Conservation (phyloP, 2,113 vertebrate species). For the Menura novaehollandiae region DNA sequence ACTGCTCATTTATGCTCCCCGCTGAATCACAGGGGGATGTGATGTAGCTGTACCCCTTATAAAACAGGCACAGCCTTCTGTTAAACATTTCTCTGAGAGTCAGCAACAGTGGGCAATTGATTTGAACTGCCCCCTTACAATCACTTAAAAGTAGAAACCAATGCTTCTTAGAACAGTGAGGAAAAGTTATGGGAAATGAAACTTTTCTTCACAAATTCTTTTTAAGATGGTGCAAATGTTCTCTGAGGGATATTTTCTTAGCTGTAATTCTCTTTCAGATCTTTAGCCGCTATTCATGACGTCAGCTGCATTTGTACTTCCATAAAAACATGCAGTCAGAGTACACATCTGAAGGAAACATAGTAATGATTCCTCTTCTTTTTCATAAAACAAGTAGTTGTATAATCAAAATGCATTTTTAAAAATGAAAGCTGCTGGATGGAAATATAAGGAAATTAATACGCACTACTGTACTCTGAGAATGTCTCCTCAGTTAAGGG, state of each 20-base stretch:
- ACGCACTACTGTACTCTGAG: background rate
- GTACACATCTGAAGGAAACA: background rate
- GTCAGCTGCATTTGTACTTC: background rate
- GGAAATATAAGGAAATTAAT: background rate
- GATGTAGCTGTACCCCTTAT: background rate
- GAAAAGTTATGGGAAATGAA: rapidly evolving
- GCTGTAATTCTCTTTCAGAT: background rate
- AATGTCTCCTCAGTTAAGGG: background rate
- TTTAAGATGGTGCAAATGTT: background rate
- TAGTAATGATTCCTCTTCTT: background rate
- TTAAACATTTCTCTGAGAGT: background rate
- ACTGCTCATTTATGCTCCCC: background rate
- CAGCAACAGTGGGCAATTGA: background rate
- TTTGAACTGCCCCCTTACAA: background rate
- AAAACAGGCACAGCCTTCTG: background rate
- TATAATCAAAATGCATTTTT: background rate
- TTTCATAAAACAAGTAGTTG: background rate
- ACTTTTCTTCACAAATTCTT: background rate
- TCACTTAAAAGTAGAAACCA: background rate
- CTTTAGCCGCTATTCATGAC: background rate
- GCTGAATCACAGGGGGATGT: background rate
- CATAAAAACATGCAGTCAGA: background rate
- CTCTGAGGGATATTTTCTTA: background rate
- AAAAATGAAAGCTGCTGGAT: background rate
- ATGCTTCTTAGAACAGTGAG: background rate